Evolutionary conservation across 2,113 vertebrate species (phyloP), one percentile per base, ranked within the genome.

Genomic region (Paradisaea rubra): DNA sequence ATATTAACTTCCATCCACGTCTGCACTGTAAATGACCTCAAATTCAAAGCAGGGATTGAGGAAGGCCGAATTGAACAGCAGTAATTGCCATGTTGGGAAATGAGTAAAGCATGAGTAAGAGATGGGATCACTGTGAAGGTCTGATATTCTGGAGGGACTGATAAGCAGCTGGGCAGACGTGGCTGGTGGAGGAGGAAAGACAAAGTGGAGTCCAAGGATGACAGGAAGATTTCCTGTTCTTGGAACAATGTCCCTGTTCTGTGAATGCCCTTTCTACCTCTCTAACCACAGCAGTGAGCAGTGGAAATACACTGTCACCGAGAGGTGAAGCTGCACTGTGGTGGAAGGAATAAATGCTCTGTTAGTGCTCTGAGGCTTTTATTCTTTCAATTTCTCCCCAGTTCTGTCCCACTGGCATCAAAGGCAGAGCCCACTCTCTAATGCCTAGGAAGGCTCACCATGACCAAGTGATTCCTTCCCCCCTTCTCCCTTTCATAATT

Each of bases 71-170:
- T 17, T 35, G 50, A 57, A 39, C 41, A 81, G 69, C 14, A 53
- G 22, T 45, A 41, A 49, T 74, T 52, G 39, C 47, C 56, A 35
- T 80, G 50, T 24, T 91, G 59, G 76, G 81, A 89, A 85, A 47
- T 94, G 70, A 94, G 68, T 90, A 59, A 86, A 80, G 61, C 54
- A 61, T 92, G 94, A 94, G 63, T 89, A 94, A 94, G 78, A 59
- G 42, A 24, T 68, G 87, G 76, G 61, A 54, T 95, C 68, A 35
- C 18, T 2, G 0, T 54, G 33, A 44, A 82, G 76, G 49, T 86
- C 90, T 63, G 19, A 49, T 74, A 44, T 37, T 78, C 71, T 94
- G 68, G 77, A 78, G 82, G 69, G 86, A 74, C 85, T 95, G 91
- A 92, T 95, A 94, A 94, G 89, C 60, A 90, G 84, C 68, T 35